Conservation (phyloP, 2,888 invertebrate genomes). For the Celastrina argiolus region DNA sequence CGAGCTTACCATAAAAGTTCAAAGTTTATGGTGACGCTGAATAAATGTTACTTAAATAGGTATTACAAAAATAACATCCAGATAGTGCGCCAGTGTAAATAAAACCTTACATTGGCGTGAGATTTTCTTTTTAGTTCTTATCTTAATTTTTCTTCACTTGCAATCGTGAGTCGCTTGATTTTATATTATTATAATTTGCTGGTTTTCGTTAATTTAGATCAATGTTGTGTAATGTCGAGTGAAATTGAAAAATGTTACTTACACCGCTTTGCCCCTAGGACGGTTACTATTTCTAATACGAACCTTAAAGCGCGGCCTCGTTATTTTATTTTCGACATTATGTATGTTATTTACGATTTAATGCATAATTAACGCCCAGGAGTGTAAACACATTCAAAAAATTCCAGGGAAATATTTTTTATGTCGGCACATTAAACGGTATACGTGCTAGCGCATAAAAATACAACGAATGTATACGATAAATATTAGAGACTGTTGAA, state of each 20-base stretch:
- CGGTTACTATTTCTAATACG: background rate
- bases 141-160: background rate
- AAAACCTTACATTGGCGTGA: too few relatives aligned
- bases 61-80: too few relatives aligned
- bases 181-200: slow-evolving; percentile 11
- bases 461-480: background rate
- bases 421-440: background rate
- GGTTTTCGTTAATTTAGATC: slow-evolving; percentile 3
- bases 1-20: slow-evolving; percentile 24
- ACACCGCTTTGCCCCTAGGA: slow-evolving; percentile 11
- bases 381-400: slow-evolving; percentile 19
- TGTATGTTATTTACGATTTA: slow-evolving; percentile 8
- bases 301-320: slow-evolving; percentile 8
- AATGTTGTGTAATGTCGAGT: slow-evolving; percentile 17
- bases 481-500: background rate
- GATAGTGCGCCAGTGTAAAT: background rate
- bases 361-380: slow-evolving; percentile 1
- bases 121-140: background rate
- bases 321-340: slow-evolving; percentile 21
- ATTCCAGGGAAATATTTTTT: background rate
- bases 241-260: slow-evolving; percentile 15
- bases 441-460: background rate
- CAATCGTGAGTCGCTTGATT: slow-evolving; percentile 23
- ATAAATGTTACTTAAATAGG: slow-evolving; percentile 13
- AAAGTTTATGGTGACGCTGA: slow-evolving; percentile 67